These are phyloP conservation scores for honey bee (Apis mellifera) DNA, from an alignment of 1,140 invertebrate species.

Conservation along the genomic window Amel_HAv3.1 CM009941.2:10504001-10504500, in stretches of 20 bases:
- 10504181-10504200: too few species aligned
- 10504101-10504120: background rate
- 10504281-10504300: background rate
- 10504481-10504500: background rate
- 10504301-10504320: background rate
- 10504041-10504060: background rate
- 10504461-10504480: background rate
- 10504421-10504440: background rate
- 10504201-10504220: too few species aligned
- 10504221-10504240: too few species aligned
- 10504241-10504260: too few species aligned
- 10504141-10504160: background rate
- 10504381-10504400: background rate
- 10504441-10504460: constrained; percentile 6
- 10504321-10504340: background rate
- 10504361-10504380: background rate
- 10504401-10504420: background rate
- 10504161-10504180: too few species aligned
- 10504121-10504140: background rate
- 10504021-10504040: background rate
- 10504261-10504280: background rate
- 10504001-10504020: too few species aligned
- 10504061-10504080: background rate
- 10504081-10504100: background rate
- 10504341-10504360: background rate